Evolutionary conservation across 2,113 vertebrate species (phyloP).

Genomic region (Poicephalus meyeri): DNA sequence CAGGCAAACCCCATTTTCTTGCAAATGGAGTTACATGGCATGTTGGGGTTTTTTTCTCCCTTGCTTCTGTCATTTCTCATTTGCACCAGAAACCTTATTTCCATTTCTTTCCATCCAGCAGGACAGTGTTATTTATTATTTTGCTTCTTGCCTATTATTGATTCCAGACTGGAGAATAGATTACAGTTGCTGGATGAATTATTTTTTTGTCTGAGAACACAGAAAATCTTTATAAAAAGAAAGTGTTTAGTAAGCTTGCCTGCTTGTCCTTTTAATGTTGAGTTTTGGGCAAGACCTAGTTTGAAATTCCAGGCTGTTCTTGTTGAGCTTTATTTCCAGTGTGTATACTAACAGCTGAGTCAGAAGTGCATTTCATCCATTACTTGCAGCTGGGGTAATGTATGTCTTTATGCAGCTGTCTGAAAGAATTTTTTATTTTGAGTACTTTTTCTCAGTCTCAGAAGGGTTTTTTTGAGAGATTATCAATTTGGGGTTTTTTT

Average conservation of each 20-base stretch:
- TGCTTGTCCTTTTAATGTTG: neutral
- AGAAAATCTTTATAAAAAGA: constrained; percentile 21
- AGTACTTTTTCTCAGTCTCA: neutral
- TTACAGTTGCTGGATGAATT: neutral
- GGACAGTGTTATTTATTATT: constrained; percentile 57
- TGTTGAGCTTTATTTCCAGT: neutral
- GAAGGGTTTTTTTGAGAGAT: neutral
- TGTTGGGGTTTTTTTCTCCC: neutral
- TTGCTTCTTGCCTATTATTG: constrained; percentile 52
- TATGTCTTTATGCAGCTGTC: neutral
- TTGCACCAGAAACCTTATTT: constrained; percentile 59
- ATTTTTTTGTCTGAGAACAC: neutral
- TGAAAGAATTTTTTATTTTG: neutral
- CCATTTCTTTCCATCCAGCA: constrained; percentile 22
- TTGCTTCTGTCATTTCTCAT: constrained; percentile 56
- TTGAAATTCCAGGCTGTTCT: neutral
- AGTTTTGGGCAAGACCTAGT: neutral
- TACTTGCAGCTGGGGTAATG: neutral
- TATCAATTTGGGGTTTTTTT: neutral
- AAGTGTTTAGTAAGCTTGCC: constrained; percentile 10
- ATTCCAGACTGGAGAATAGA: constrained; percentile 6
- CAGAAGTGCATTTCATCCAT: neutral
- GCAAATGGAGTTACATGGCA: constrained; percentile 36
- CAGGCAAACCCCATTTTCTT: constrained; percentile 29
- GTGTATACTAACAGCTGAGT: neutral